Conservation (phyloP, 2,113 vertebrate species). For the Alligator sinensis region DNA sequence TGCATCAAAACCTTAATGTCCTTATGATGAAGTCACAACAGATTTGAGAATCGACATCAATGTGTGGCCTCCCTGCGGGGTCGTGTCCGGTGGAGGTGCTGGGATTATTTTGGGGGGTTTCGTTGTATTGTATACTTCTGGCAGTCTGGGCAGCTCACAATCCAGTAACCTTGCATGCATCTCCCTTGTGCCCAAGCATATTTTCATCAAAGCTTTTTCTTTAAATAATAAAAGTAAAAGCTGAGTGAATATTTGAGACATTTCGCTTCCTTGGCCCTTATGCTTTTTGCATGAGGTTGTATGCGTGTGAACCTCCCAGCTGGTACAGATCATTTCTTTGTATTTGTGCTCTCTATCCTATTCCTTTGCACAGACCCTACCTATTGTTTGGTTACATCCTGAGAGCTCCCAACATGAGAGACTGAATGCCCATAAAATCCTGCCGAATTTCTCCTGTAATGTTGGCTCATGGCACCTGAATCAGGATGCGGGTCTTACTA, state of each 20-base stretch:
- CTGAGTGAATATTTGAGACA: neutral
- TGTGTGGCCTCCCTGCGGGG: rapidly evolving
- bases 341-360: neutral
- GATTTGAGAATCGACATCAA: neutral
- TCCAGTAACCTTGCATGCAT: neutral
- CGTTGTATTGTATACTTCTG: neutral
- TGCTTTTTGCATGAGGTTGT: neutral
- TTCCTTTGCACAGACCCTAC: neutral
- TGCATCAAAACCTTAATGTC: neutral
- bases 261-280: neutral
- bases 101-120: neutral
- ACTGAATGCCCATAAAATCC: neutral
- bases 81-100: rapidly evolving
- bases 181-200: neutral
- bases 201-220: neutral
- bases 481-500: no score
- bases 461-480: neutral
- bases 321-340: neutral
- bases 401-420: neutral
- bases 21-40: neutral
- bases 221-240: neutral
- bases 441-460: neutral
- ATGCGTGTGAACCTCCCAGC: neutral
- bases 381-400: neutral
- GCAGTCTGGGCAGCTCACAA: neutral